Evolutionary conservation across 2,888 invertebrate species (phyloP).

Genomic region (Micropterix aruncella): DNA sequence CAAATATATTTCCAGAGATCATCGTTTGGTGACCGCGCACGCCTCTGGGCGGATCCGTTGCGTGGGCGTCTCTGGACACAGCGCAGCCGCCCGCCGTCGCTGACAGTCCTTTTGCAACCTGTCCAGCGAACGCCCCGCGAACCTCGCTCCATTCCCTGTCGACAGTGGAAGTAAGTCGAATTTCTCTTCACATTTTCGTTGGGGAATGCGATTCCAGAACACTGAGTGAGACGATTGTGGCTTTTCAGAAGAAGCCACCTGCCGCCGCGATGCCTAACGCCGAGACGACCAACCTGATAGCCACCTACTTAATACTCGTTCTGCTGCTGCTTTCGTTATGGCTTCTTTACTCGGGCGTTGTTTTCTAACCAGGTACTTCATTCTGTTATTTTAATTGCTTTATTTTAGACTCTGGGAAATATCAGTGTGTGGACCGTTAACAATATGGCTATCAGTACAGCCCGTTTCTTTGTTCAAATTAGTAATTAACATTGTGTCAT

Average conservation of each 20-base stretch:
- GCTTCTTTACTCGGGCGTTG: conserved; percentile 50
- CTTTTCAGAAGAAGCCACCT: background rate
- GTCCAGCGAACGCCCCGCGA: background rate
- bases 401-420: too few species aligned
- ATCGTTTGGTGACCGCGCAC: too few species aligned
- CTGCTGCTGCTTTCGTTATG: conserved; percentile 50
- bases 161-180: background rate
- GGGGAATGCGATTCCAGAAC: background rate
- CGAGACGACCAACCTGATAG: conserved; percentile 52
- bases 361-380: background rate
- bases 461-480: too few species aligned
- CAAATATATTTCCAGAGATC: too few species aligned
- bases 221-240: background rate
- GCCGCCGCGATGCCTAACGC: conserved; percentile 29
- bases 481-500: too few species aligned
- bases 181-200: too few species aligned
- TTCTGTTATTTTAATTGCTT: too few species aligned
- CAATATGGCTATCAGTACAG: too few species aligned
- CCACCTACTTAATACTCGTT: conserved; percentile 56
- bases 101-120: background rate
- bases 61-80: background rate
- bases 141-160: background rate
- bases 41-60: too few species aligned
- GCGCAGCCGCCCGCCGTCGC: background rate
- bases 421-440: too few species aligned